A percentile compares a stretch with the other conserved stretches of the same genome.
Conservation (phyloP, 2,888 invertebrate species). For the Diarsia mendica region DNA sequence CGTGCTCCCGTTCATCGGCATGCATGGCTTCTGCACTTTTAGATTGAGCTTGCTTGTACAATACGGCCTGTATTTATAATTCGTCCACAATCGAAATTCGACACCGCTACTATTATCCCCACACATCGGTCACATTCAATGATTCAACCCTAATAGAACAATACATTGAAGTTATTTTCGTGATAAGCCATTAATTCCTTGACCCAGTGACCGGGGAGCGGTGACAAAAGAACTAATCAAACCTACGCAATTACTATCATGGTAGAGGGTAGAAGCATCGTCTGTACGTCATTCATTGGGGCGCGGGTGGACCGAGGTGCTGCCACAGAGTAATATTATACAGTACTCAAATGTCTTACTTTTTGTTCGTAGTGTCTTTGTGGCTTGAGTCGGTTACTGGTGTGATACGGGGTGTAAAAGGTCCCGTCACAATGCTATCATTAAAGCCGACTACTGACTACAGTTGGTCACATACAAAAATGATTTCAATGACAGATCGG, state of each 20-base stretch:
- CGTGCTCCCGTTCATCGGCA: not conserved
- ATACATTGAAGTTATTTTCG: conserved; percentile 39
- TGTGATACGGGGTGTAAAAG: not conserved
- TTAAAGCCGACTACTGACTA: not conserved
- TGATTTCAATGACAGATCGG: too few relatives aligned
- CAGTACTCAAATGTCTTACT: conserved; percentile 41
- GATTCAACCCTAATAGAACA: conserved; percentile 45
- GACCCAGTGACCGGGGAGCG: conserved; percentile 71
- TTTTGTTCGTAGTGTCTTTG: not conserved
- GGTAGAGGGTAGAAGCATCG: conserved; percentile 56
- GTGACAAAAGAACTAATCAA: conserved; percentile 70
- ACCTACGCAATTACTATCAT: conserved; percentile 68
- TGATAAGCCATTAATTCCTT: conserved; percentile 59
- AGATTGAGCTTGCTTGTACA: not conserved
- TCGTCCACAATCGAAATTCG: conserved; percentile 17
- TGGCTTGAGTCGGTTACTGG: not conserved
- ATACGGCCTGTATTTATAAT: not conserved
- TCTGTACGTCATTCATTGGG: conserved; percentile 74
- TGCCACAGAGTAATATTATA: conserved; percentile 52
- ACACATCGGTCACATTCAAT: conserved; percentile 10
- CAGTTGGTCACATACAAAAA: too few relatives aligned
- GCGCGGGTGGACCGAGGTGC: conserved; percentile 47
- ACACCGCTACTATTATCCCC: conserved; percentile 24
- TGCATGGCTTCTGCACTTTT: not conserved
- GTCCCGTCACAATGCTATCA: not conserved